Base-by-base conservation (phyloP, 2,888 invertebrate species). In the Amphiduros pacificus region DNA sequence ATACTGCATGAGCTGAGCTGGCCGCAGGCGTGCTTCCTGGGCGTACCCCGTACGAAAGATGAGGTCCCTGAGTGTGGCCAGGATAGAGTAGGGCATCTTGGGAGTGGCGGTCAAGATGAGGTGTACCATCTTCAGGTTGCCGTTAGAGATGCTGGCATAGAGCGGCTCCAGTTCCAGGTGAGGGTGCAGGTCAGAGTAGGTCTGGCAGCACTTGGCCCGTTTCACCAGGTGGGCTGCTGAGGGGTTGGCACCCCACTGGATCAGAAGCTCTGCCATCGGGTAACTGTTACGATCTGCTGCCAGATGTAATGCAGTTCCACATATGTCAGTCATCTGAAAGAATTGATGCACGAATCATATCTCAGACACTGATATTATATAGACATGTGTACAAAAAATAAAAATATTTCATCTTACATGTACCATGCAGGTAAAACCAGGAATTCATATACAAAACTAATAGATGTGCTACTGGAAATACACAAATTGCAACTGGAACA, bases 161-260 rank as follows among this genome's bases (percentile, higher is more conserved):
- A 81, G 59, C 2, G 81, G 80, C 61, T 80, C 77, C 53, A 79
- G 71, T 58, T 74, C 78, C 58, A 80, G 73, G 67, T 79, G 79
- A 2, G 80, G 79, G 62, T 80, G 80, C 2, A 65, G 28, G 65
- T 80, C 80, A n/a, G 73, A 72, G 65, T 77, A 73, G 11, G 64
- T 58, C 3, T 72, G 57, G 61, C 79, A 80, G 56, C 80, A 80
- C 31, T 69, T 68, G 6, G 74, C 59, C 3, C 68, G 66, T 22
- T 63, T 70, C 28, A 72, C 66, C 55, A 71, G 70, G 44, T 72
- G 69, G 71, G 69, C 44, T 11, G 74, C 73, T 11, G 74, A 70
- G 9, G 79, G 73, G 68, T 79, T 75, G 70, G 77, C 79, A 31
- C 80, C 80, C 65, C 70, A 72, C 49, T 72, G 70, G 3, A 80